phyloP scores from a whole-genome alignment of 2,888 invertebrate species.

The Amphipoea oculea region DNA sequence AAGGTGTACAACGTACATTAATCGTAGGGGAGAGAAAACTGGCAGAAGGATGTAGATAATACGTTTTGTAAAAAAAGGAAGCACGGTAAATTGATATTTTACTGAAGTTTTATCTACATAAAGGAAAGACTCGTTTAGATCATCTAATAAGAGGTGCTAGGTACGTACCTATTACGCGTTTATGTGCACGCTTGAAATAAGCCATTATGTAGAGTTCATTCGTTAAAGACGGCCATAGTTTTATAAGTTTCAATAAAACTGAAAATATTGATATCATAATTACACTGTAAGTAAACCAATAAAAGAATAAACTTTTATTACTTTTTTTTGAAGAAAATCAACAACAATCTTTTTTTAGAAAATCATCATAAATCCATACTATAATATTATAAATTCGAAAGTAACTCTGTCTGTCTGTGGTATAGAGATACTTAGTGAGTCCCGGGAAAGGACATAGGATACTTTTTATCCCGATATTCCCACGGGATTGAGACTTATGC shows the following conservation, averaged over 20 bases:
- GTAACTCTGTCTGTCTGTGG: too few relatives aligned
- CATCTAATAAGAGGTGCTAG: not conserved
- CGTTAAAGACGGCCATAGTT: not conserved
- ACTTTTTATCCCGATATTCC: too few relatives aligned
- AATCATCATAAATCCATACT: too few relatives aligned
- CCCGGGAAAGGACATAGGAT: too few relatives aligned
- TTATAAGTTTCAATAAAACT: not conserved
- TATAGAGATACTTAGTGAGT: too few relatives aligned
- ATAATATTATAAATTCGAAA: too few relatives aligned
- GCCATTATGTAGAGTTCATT: not conserved
- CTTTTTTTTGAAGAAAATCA: too few relatives aligned
- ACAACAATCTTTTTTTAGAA: too few relatives aligned
- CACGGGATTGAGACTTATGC: too few relatives aligned
- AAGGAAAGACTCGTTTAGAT: conserved; percentile 4
- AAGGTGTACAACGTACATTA: conserved; percentile 38
- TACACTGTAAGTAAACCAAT: too few relatives aligned
- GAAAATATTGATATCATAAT: not conserved
- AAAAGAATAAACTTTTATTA: too few relatives aligned
- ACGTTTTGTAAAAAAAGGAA: conserved; percentile 24
- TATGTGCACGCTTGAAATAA: not conserved
- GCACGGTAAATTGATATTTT: conserved; percentile 32
- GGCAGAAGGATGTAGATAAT: conserved; percentile 14
- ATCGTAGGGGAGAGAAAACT: conserved; percentile 25
- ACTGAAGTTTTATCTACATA: conserved; percentile 12
- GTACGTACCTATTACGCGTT: not conserved